These are phyloP conservation scores for Gerris lacustris DNA, from an alignment of 2,888 invertebrate genomes.

Conservation along the genomic window DNA sequence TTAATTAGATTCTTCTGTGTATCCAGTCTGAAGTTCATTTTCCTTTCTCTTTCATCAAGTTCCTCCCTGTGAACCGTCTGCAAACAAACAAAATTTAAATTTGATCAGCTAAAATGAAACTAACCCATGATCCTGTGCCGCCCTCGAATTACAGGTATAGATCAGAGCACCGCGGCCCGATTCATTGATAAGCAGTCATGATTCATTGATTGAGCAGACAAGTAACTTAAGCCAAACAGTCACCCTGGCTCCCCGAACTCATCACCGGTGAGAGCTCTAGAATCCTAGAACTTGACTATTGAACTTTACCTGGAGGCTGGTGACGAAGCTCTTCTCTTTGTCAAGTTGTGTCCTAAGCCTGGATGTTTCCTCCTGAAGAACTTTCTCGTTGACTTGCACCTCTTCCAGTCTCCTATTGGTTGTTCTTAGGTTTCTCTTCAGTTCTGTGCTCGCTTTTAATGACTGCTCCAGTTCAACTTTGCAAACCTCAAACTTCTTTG, in stretches of 20 bases:
- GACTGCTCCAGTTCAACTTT: constrained; percentile 38
- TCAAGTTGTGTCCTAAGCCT: constrained; percentile 42
- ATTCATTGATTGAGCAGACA: too few relatives aligned
- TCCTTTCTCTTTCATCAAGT: constrained; percentile 39
- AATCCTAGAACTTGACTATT: too few relatives aligned
- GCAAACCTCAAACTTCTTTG: constrained; percentile 26
- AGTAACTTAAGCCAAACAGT: too few relatives aligned
- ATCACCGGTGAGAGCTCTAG: too few relatives aligned
- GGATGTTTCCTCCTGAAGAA: constrained; percentile 37
- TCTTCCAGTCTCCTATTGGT: constrained; percentile 37
- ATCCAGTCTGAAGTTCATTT: constrained; percentile 34
- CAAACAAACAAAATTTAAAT: constrained; percentile 15
- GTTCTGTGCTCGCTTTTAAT: constrained; percentile 37
- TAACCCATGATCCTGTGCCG: too few relatives aligned
- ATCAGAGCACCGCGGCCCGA: too few relatives aligned
- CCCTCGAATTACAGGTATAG: too few relatives aligned
- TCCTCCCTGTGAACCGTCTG: constrained; percentile 33
- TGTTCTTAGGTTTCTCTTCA: constrained; percentile 35
- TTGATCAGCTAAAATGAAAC: not conserved
- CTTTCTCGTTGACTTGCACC: constrained; percentile 35
- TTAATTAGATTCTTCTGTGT: constrained; percentile 40
- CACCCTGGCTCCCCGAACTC: too few relatives aligned
- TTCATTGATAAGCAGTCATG: too few relatives aligned
- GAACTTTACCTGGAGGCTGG: constrained; percentile 36
- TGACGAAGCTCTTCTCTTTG: constrained; percentile 39